Conservation (phyloP, 1,140 invertebrate genomes). For the Pseudomyrmex concolor region DNA sequence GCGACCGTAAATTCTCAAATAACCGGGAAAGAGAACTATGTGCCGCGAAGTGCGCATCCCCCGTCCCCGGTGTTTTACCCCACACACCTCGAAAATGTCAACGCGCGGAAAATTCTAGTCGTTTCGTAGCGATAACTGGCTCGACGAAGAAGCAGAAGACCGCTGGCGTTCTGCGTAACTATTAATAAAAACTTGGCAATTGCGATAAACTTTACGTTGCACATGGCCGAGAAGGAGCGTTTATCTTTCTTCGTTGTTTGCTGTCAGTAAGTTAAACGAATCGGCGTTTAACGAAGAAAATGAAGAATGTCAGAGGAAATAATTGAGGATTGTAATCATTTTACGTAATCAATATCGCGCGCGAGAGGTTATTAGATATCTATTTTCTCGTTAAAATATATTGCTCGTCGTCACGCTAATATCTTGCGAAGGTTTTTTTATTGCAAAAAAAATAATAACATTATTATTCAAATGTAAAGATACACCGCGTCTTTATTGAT, state of each 20-base stretch:
- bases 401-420: not conserved
- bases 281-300: slow-evolving; percentile 23
- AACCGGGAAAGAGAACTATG: slow-evolving; percentile 39
- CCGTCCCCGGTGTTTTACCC: not conserved
- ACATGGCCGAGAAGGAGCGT: slow-evolving; percentile 3
- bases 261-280: slow-evolving; percentile 52
- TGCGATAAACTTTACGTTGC: slow-evolving; percentile 50
- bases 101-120: slow-evolving; percentile 51
- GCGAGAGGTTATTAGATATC: not conserved
- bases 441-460: not conserved
- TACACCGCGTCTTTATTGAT: not conserved
- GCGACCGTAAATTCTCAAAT: slow-evolving; percentile 59
- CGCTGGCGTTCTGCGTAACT: slow-evolving; percentile 33
- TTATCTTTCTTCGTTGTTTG: slow-evolving; percentile 56
- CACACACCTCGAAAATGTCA: slow-evolving; percentile 43
- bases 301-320: not conserved
- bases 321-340: slow-evolving; percentile 19
- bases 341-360: not conserved
- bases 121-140: slow-evolving; percentile 48
- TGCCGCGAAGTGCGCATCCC: slow-evolving; percentile 43
- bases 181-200: slow-evolving; percentile 58
- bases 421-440: not conserved
- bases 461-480: not conserved
- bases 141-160: slow-evolving; percentile 4
- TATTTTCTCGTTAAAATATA: not conserved